A percentile compares a stretch with the other conserved stretches of the same genome.
Conservation (phyloP, 2,888 invertebrate species). For the Blastobasis lacticolella region DNA sequence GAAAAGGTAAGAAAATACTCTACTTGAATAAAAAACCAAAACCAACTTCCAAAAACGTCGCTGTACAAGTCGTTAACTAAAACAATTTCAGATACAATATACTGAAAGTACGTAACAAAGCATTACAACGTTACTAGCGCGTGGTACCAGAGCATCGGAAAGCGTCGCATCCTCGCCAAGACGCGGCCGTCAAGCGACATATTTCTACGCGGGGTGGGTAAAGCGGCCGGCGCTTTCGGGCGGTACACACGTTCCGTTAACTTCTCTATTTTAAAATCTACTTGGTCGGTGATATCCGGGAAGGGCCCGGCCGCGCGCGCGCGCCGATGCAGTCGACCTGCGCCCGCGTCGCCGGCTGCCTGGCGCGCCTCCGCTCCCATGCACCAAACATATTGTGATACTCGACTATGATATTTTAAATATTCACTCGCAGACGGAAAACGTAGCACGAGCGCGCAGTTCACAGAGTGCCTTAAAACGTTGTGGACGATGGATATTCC, state of each 20-base stretch:
- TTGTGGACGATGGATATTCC: conserved; percentile 55
- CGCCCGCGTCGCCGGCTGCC: conserved; percentile 66
- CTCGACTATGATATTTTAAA: conserved; percentile 21
- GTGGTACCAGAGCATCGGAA: too few species aligned
- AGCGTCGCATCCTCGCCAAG: conserved; percentile 3
- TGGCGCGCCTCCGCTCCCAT: conserved; percentile 56
- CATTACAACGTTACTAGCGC: too few species aligned
- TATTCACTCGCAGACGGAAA: too few species aligned
- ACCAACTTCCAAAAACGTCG: too few species aligned
- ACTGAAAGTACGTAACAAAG: too few species aligned
- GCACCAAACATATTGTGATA: conserved; percentile 51
- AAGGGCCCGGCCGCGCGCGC: conserved; percentile 63
- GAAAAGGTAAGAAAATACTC: too few species aligned
- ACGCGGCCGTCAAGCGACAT: conserved; percentile 55
- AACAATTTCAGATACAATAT: too few species aligned
- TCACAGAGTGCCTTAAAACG: conserved; percentile 47
- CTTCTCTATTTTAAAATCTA: conserved; percentile 72
- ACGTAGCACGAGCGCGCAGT: conserved; percentile 27
- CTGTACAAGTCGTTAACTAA: too few species aligned
- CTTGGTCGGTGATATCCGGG: conserved; percentile 68
- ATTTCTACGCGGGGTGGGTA: conserved; percentile 54
- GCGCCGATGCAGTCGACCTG: conserved; percentile 66
- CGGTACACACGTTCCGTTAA: conserved; percentile 69
- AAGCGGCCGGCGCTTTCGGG: conserved; percentile 69
- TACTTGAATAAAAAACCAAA: too few species aligned